A percentile compares a stretch with the other conserved stretches of the same genome.
phyloP scores from a whole-genome alignment of 1,140 invertebrate genomes.

The Drosophila dunni region DNA sequence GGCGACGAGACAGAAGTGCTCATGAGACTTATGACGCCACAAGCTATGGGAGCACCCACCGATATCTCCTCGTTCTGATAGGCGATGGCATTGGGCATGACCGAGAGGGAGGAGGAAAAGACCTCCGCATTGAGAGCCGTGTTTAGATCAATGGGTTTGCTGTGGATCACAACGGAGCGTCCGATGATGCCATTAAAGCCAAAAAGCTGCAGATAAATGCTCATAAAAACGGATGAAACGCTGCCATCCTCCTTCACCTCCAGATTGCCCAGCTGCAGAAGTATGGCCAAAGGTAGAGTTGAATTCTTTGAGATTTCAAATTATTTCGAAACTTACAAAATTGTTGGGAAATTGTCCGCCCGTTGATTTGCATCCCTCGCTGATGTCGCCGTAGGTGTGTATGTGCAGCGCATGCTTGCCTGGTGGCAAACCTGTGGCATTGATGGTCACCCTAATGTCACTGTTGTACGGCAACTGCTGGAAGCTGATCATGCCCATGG shows the following conservation, averaged over 20 bases:
- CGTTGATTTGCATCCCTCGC: constrained; percentile 86
- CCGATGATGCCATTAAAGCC: constrained; percentile 83
- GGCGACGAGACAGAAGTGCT: constrained; percentile 44
- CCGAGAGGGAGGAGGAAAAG: constrained; percentile 68
- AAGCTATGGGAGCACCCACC: constrained; percentile 72
- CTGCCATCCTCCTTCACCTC: constrained; percentile 80
- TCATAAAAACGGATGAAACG: constrained; percentile 71
- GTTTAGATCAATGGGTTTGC: constrained; percentile 81
- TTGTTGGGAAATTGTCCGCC: constrained; percentile 85
- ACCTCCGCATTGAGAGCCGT: constrained; percentile 78
- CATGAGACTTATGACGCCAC: constrained; percentile 82
- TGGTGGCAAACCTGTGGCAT: constrained; percentile 86
- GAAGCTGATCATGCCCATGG: constrained; percentile 72
- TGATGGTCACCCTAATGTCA: constrained; percentile 86
- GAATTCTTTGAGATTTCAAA: background rate
- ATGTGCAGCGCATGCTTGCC: constrained; percentile 91
- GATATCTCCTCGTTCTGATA: constrained; percentile 82
- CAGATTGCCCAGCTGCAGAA: constrained; percentile 73
- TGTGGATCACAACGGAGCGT: constrained; percentile 80
- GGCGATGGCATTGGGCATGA: constrained; percentile 65
- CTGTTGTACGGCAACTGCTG: constrained; percentile 78
- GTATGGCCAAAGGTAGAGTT: background rate
- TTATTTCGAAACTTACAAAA: constrained; percentile 63
- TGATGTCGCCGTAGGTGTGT: constrained; percentile 89
- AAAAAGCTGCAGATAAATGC: constrained; percentile 74